phyloP scores from a whole-genome alignment of 2,888 invertebrate species.

The Chrysotoxum bicinctum region DNA sequence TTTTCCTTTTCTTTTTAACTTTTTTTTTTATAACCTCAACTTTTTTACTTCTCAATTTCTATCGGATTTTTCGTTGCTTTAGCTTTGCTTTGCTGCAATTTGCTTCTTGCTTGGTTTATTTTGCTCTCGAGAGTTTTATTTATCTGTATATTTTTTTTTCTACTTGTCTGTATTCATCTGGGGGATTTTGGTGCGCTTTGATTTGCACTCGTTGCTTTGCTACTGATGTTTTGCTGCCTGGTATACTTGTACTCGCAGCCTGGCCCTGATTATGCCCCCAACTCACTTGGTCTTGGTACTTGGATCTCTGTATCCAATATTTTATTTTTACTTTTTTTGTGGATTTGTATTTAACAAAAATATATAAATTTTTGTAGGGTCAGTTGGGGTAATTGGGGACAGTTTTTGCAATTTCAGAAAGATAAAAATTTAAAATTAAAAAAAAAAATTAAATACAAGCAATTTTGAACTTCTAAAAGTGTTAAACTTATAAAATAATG shows the following conservation, averaged over 20 bases:
- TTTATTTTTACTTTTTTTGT: not conserved
- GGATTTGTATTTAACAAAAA: constrained; percentile 43
- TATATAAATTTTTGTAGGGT: not conserved
- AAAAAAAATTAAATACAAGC: no score
- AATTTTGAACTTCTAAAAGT: no score
- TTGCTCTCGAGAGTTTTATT: constrained; percentile 58
- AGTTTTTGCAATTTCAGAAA: no score
- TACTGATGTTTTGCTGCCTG: not conserved
- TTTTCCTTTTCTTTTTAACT: constrained; percentile 4
- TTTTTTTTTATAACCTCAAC: constrained; percentile 33
- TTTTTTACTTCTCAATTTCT: constrained; percentile 36
- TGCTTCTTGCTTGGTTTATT: constrained; percentile 45
- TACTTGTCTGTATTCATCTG: constrained; percentile 33
- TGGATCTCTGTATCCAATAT: constrained; percentile 33
- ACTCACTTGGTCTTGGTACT: not conserved
- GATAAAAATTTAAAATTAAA: no score
- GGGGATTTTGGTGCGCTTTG: constrained; percentile 59
- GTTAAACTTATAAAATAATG: no score
- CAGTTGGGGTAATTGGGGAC: no score
- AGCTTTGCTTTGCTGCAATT: constrained; percentile 17
- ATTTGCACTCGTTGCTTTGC: constrained; percentile 52
- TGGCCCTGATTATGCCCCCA: constrained; percentile 6
- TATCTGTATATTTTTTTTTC: constrained; percentile 39
- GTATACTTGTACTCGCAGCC: constrained; percentile 14
- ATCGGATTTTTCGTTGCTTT: constrained; percentile 50